Conservation (phyloP, 2,113 vertebrate species). For the Sus scrofa region DNA sequence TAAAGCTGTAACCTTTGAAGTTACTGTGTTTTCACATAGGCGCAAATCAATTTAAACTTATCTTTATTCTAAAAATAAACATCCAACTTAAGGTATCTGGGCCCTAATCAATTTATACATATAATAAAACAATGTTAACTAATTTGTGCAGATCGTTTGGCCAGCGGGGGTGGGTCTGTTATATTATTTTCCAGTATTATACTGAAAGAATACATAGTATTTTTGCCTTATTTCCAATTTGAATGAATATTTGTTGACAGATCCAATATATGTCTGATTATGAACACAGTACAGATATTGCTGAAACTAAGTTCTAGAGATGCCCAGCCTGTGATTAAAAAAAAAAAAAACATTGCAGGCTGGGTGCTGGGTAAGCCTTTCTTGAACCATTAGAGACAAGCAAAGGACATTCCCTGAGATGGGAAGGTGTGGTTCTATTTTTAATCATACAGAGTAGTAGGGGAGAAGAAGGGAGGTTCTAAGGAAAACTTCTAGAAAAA, state of each 20-base stretch:
- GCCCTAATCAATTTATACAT: background rate
- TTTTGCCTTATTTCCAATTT: background rate
- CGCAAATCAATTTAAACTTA: background rate
- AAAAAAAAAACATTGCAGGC: too few species aligned
- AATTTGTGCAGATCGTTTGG: background rate
- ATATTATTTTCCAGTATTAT: background rate
- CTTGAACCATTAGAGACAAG: too few species aligned
- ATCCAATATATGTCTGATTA: background rate
- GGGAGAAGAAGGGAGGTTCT: too few species aligned
- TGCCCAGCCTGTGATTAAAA: too few species aligned
- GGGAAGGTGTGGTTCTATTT: too few species aligned
- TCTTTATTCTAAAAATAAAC: background rate
- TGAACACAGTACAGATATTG: background rate
- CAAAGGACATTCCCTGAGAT: too few species aligned
- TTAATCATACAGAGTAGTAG: too few species aligned
- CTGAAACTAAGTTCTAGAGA: background rate
- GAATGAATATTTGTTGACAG: background rate
- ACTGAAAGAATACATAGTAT: background rate
- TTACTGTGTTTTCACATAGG: background rate
- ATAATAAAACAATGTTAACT: constrained; percentile 49
- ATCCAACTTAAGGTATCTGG: background rate
- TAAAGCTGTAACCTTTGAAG: background rate
- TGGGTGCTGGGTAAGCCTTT: too few species aligned
- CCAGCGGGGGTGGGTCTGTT: background rate
- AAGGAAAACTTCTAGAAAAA: too few species aligned